Conservation (phyloP, 2,797 vertebrate genomes). For the Dromococcyx pavoninus region DNA sequence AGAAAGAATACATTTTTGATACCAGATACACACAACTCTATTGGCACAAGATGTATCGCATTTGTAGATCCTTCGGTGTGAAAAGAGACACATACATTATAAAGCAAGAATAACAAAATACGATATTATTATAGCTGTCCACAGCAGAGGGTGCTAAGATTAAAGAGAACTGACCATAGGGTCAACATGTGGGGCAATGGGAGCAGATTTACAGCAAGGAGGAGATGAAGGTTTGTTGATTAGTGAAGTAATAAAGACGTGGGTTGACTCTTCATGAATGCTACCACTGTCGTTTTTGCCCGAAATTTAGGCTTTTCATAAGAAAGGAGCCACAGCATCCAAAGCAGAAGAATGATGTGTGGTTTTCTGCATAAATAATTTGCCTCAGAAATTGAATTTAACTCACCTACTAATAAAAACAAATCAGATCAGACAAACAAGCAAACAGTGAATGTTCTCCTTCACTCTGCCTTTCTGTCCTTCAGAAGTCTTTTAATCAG, state of each 20-base stretch:
- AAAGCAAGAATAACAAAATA: not conserved
- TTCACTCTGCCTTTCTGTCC: not conserved
- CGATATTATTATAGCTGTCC: conserved; percentile 33
- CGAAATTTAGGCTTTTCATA: not conserved
- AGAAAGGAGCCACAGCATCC: not conserved
- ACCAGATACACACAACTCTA: not conserved
- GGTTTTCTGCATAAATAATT: not conserved
- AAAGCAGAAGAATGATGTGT: not conserved
- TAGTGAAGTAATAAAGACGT: not conserved
- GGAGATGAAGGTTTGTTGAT: not conserved
- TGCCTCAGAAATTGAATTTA: conserved; percentile 15
- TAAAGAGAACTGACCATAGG: conserved; percentile 38
- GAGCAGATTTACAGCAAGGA: not conserved
- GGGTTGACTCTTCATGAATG: not conserved
- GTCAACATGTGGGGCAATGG: not conserved
- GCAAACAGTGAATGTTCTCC: not conserved
- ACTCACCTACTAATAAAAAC: not conserved
- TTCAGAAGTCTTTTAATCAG: not conserved
- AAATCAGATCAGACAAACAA: conserved; percentile 16
- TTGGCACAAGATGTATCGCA: not conserved
- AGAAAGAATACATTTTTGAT: not conserved
- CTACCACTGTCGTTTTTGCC: not conserved
- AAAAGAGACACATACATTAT: not conserved
- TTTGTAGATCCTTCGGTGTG: not conserved
- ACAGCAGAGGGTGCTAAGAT: conserved; percentile 61